Base-by-base conservation (phyloP, 2,797 vertebrate species). In the Acanthopagrus latus region DNA sequence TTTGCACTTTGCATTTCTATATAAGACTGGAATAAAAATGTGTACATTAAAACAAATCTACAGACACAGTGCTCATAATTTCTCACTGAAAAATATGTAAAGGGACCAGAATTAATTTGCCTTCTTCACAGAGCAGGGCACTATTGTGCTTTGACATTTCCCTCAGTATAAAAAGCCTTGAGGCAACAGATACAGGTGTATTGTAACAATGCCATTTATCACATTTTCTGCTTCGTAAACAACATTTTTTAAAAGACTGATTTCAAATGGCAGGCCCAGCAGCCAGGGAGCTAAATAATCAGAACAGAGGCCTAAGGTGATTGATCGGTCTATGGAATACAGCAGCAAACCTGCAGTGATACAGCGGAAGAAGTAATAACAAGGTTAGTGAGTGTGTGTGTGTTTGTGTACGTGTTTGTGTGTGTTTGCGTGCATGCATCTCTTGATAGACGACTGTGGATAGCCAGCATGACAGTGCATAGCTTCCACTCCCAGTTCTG, bases 201-300 rank as follows among this genome's bases (percentile, higher is more conserved):
- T 13, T 47, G 5, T 64, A 65, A 74, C 41, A 63, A 7, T 56
- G 50, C 12, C 52, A 67, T 82, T 68, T 23, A 75, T 69, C 69
- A 57, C 10, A 0, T 16, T 77, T 81, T 81, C 60, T 83, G 77
- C 86, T 73, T 50, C 0, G 64, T 66, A 78, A 78, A 78, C 65
- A 76, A 8, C 71, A 83, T 51, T 58, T 58, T 57, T 55, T 29
- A 62, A 25, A 60, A 18, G 47, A 59, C 64, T 17, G 2, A 3
- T 33, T 52, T 73, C 57, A 73, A 84, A 68, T 54, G 71, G 68
- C 67, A 64, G 52, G 7, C 14, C 50, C n/a, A 70, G 84, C 73
- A 75, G 54, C 48, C 25, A 18, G 14, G 12, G 66, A 57, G 83
- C 54, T 59, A 65, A 47, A 47, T 68, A 59, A 46, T 71, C 57